A percentile compares a stretch with the other conserved stretches of the same genome.
Evolutionary conservation across 1,140 invertebrate species (phyloP).

Genomic region (Chrysoperla carnea): DNA sequence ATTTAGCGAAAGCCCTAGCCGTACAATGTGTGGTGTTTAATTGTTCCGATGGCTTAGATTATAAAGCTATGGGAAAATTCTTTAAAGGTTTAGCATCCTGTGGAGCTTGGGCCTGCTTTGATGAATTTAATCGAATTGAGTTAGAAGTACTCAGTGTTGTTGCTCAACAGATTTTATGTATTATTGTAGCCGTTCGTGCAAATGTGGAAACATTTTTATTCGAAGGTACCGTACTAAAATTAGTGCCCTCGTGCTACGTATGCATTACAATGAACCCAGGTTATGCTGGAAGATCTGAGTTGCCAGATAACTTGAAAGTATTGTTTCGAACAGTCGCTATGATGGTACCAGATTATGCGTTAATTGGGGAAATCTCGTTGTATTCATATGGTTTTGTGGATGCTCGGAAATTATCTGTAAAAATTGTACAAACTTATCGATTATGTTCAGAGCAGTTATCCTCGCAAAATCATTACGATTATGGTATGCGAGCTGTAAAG

Average conservation of each 20-base stretch:
- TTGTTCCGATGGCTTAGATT: slow-evolving; percentile 85
- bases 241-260: slow-evolving; percentile 70
- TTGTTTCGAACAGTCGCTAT: slow-evolving; percentile 84
- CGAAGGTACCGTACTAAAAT: slow-evolving; percentile 62
- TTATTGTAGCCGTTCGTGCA: slow-evolving; percentile 59
- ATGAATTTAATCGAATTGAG: slow-evolving; percentile 91
- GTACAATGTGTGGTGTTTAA: slow-evolving; percentile 90
- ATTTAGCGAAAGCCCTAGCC: slow-evolving; percentile 74
- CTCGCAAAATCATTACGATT: slow-evolving; percentile 76
- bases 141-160: slow-evolving; percentile 71
- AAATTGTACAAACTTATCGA: slow-evolving; percentile 78
- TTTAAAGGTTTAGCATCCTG: slow-evolving; percentile 74
- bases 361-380: slow-evolving; percentile 81
- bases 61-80: slow-evolving; percentile 85
- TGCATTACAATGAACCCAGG: slow-evolving; percentile 92
- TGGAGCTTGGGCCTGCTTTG: slow-evolving; percentile 88
- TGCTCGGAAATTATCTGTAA: slow-evolving; percentile 61
- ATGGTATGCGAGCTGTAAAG: slow-evolving; percentile 74
- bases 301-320: slow-evolving; percentile 83
- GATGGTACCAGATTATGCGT: slow-evolving; percentile 88
- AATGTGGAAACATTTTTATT: slow-evolving; percentile 57
- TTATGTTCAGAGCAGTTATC: slow-evolving; percentile 82
- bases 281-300: slow-evolving; percentile 68
- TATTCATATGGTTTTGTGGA: slow-evolving; percentile 79
- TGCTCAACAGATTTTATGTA: slow-evolving; percentile 66